Base-by-base conservation (phyloP, 2,113 vertebrate species). In the Scopus umbretta region DNA sequence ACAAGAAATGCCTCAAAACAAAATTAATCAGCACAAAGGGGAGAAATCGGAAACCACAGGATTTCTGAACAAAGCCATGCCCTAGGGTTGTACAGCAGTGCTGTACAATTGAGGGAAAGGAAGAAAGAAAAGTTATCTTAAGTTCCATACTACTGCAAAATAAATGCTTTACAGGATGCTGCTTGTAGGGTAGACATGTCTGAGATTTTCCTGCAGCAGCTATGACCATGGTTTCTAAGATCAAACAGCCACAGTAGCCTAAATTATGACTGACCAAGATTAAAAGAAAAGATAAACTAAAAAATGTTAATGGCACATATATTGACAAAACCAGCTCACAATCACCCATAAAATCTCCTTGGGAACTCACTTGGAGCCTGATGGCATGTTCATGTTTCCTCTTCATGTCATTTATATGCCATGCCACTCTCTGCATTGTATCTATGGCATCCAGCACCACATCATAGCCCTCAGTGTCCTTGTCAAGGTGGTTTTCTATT, bases 331-430 rank as follows among this genome's bases (percentile, higher is more conserved):
- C 1, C 52, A 26, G 50, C 9, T 65, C 52, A 49, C 38, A 76
- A 73, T 43, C 38, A 76, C 27, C 20, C 86, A 29, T 7, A 27
- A 58, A 49, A 17, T 19, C 38, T 49, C 8, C 87, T 53, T 29
- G 18, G 13, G 38, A 91, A 95, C 89, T 92, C 97, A 99, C 99
- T 98, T 99, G 99, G 59, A 99, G 91, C 87, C 99, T 98, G 34
- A 99, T 98, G 0, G 99, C 99, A 0, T 99, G 99, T 93, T 99
- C 99, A 4, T 99, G 99, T 49, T 99, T 99, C 97, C 99, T 98
- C 97, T 99, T 99, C 99, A 99, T 99, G 97, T 99, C 99, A 56
- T 99, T 99, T 98, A 99, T 99, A 97, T 99, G 99, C 99, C 99
- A 99, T 36, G 99, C 99, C 49, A 99, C 99, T 43, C 99, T 98